phyloP scores from a whole-genome alignment of 2,888 invertebrate species.

The Macaria notata region DNA sequence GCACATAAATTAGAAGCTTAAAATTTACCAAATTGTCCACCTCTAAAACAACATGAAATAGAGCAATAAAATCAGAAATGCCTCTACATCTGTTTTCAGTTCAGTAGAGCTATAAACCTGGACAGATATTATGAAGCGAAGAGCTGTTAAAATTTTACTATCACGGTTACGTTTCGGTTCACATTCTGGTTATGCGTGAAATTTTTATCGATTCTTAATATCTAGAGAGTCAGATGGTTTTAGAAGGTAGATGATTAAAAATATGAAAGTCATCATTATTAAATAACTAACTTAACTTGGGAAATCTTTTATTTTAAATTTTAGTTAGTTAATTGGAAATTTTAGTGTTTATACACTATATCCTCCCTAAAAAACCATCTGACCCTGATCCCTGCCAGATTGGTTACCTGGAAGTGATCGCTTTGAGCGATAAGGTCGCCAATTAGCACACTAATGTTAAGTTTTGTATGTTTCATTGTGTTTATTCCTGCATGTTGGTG shows the following conservation, averaged over 20 bases:
- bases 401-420: too few species aligned
- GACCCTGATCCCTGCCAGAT: too few species aligned
- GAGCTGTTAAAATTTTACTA: slow-evolving; percentile 22
- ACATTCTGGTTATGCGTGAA: slow-evolving; percentile 10
- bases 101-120: slow-evolving; percentile 14
- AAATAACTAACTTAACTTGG: too few species aligned
- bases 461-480: too few species aligned
- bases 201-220: slow-evolving; percentile 9
- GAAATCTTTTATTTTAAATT: neutral
- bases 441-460: too few species aligned
- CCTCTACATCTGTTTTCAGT: slow-evolving; percentile 15
- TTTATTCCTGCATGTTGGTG: too few species aligned
- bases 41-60: slow-evolving; percentile 10
- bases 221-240: slow-evolving; percentile 1
- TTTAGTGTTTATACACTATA: too few species aligned
- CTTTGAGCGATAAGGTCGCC: too few species aligned
- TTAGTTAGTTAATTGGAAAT: too few species aligned
- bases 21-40: slow-evolving; percentile 1
- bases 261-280: too few species aligned
- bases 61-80: slow-evolving; percentile 8
- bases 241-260: neutral
- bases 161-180: slow-evolving; percentile 9
- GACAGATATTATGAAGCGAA: slow-evolving; percentile 18
- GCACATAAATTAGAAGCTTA: too few species aligned
- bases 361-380: too few species aligned